These are phyloP conservation scores for Brachionichthys hirsutus DNA, from an alignment of 2,113 vertebrate genomes.

Conservation along the genomic window DNA sequence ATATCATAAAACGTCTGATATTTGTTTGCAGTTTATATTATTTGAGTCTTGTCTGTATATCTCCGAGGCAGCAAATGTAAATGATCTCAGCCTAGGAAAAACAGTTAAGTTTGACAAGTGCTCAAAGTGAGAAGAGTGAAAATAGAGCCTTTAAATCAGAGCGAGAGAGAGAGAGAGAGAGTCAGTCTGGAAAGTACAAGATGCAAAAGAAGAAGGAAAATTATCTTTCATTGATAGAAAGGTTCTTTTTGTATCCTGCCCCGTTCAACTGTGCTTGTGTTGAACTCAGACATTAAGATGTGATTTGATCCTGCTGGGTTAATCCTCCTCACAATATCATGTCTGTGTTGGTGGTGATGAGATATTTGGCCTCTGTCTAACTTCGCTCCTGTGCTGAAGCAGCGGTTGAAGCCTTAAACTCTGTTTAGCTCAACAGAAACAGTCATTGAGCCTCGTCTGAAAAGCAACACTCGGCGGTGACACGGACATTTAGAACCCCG, in stretches of 20 bases:
- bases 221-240: not conserved
- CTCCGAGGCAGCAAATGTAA: constrained; percentile 22
- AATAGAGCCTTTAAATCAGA: constrained; percentile 10
- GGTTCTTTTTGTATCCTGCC: constrained; percentile 35
- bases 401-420: constrained; percentile 36
- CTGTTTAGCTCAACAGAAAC: constrained; percentile 54
- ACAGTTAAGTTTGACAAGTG: constrained; percentile 24
- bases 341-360: constrained; percentile 28
- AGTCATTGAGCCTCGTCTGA: constrained; percentile 38
- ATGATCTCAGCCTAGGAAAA: constrained; percentile 10
- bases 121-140: constrained; percentile 18
- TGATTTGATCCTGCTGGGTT: constrained; percentile 40
- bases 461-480: constrained; percentile 41
- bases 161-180: constrained; percentile 29
- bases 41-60: constrained; percentile 12
- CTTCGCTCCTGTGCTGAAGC: constrained; percentile 30
- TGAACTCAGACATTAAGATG: constrained; percentile 1
- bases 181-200: constrained; percentile 7
- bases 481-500: constrained; percentile 32
- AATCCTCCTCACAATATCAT: constrained; percentile 2
- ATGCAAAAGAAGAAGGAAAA: constrained; percentile 9
- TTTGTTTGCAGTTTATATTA: constrained; percentile 2
- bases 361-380: constrained; percentile 36
- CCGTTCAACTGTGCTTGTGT: constrained; percentile 10
- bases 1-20: no score